Evolutionary conservation across 2,888 invertebrate species (phyloP).

Genomic region (Phytoseiulus persimilis): DNA sequence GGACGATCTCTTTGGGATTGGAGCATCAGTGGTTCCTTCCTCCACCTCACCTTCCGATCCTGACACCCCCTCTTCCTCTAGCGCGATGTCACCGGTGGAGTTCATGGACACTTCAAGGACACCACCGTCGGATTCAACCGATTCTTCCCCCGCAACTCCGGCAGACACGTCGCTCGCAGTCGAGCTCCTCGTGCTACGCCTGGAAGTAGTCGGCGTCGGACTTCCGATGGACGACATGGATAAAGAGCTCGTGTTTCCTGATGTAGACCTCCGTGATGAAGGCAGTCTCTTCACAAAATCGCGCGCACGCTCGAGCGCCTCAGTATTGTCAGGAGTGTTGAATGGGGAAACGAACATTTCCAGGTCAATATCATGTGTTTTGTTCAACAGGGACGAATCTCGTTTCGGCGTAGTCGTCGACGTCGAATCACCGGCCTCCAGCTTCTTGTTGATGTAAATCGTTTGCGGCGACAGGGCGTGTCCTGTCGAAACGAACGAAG

Average conservation of each 20-base stretch:
- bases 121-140: too few species aligned
- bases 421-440: neutral
- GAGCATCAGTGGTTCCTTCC: neutral
- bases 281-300: neutral
- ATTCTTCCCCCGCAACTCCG: neutral
- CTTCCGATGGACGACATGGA: neutral
- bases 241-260: neutral
- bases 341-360: conserved; percentile 32
- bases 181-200: neutral
- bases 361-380: conserved; percentile 9
- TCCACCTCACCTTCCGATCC: neutral
- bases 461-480: conserved; percentile 14
- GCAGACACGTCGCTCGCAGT: neutral
- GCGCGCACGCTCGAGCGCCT: conserved; percentile 10
- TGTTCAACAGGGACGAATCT: neutral
- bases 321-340: conserved; percentile 31
- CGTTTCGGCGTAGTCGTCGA: conserved; percentile 11
- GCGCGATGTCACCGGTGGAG: too few species aligned
- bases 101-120: too few species aligned
- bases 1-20: neutral
- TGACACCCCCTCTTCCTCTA: too few species aligned
- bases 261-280: neutral
- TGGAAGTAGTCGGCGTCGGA: neutral
- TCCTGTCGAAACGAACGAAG: neutral
- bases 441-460: conserved; percentile 22